Conservation (phyloP, 2,797 vertebrate genomes). For the Silurus aristotelis region DNA sequence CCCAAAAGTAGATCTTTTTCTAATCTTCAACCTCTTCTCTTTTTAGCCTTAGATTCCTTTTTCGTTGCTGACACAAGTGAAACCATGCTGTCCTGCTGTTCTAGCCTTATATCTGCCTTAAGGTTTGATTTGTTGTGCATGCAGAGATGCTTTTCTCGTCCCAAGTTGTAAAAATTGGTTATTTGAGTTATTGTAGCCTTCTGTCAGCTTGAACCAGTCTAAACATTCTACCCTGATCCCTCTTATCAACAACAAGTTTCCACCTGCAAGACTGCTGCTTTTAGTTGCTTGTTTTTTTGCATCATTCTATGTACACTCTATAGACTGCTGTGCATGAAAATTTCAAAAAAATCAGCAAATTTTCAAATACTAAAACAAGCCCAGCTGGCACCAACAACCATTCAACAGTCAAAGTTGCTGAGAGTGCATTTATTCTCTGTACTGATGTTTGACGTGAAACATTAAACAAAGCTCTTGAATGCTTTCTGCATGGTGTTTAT, state of each 20-base stretch:
- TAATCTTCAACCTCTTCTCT: not conserved
- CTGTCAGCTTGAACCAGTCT: not conserved
- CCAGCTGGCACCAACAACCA: not conserved
- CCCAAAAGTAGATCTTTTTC: no score
- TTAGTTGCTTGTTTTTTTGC: not conserved
- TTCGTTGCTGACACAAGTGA: not conserved
- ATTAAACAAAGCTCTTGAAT: not conserved
- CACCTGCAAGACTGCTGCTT: not conserved
- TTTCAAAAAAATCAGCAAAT: not conserved
- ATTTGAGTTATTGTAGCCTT: not conserved
- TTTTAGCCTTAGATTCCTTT: not conserved
- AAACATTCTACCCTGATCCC: not conserved
- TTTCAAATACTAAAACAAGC: not conserved
- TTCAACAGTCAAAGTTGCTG: not conserved
- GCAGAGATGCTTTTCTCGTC: not conserved
- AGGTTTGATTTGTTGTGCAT: not conserved
- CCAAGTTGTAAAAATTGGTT: not conserved
- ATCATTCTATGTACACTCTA: not conserved
- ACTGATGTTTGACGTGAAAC: not conserved
- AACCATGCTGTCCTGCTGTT: not conserved
- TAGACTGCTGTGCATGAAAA: not conserved
- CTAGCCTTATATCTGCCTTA: not conserved
- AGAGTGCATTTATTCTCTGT: not conserved
- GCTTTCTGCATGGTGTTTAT: not conserved
- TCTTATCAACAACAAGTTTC: not conserved